These are phyloP conservation scores for Holocentrus rufus DNA, from an alignment of 2,797 vertebrate genomes.

Conservation along the genomic window DNA sequence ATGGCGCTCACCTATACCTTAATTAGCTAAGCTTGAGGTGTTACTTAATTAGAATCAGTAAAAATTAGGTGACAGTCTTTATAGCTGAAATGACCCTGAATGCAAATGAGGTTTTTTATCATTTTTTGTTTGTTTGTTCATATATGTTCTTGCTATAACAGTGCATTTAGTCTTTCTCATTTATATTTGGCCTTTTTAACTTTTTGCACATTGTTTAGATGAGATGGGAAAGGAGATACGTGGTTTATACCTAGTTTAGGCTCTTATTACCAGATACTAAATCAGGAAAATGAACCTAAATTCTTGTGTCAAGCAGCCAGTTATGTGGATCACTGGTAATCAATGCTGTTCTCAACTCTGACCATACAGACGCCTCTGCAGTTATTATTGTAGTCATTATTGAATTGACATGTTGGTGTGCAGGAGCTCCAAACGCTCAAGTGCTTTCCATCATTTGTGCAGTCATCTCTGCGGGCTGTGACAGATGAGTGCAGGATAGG, in stretches of 20 bases:
- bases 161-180: neutral
- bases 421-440: neutral
- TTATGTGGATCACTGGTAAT: neutral
- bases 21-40: constrained; percentile 1
- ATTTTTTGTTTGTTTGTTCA: neutral
- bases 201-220: neutral
- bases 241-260: neutral
- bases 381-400: neutral
- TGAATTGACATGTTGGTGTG: neutral
- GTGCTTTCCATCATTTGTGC: constrained; percentile 18
- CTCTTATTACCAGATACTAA: neutral
- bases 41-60: neutral
- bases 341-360: neutral
- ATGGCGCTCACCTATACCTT: neutral
- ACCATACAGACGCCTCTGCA: neutral
- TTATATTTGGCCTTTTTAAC: neutral
- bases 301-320: neutral
- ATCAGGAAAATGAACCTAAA: neutral
- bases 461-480: neutral
- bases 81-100: constrained; percentile 1
- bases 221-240: neutral
- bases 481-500: neutral
- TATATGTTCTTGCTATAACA: neutral
- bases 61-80: constrained; percentile 7
- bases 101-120: too few relatives aligned